These are phyloP conservation scores for Alauda arvensis DNA, from an alignment of 2,797 vertebrate genomes.

Conservation along the genomic window DNA sequence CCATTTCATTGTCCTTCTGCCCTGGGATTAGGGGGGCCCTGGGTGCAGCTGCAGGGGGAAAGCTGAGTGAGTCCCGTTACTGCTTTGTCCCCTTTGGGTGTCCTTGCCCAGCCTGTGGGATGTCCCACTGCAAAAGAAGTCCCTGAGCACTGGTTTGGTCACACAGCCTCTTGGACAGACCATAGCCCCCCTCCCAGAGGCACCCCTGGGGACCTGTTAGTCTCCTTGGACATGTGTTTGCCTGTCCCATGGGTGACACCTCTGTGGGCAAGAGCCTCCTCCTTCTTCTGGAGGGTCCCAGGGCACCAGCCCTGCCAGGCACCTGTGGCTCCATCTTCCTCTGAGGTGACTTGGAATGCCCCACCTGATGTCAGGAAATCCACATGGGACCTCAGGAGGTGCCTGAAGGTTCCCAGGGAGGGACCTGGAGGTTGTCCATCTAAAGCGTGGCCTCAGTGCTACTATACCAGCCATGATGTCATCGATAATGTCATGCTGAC, in stretches of 20 bases:
- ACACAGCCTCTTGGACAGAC: too few species aligned
- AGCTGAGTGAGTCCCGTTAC: fast-evolving
- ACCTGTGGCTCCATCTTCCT: neutral
- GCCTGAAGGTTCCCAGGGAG: neutral
- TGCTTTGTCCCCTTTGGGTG: neutral
- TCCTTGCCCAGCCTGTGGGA: neutral
- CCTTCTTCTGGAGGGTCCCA: neutral
- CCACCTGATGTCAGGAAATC: too few species aligned
- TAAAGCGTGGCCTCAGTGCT: fast-evolving
- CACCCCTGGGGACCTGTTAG: too few species aligned
- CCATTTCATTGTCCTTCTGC: too few species aligned
- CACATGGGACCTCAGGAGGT: neutral
- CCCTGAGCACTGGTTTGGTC: neutral
- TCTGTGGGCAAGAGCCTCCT: neutral
- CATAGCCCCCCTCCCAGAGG: neutral
- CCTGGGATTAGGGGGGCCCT: too few species aligned
- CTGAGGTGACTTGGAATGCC: too few species aligned
- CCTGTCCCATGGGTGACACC: neutral
- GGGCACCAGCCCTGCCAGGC: fast-evolving
- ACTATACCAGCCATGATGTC: fast-evolving
- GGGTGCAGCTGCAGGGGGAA: neutral
- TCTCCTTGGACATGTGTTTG: neutral
- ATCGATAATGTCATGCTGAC: fast-evolving
- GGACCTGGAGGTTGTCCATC: fast-evolving
- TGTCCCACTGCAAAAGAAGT: too few species aligned